Evolutionary conservation across 2,113 vertebrate species (phyloP).

Genomic region (Origma solitaria): DNA sequence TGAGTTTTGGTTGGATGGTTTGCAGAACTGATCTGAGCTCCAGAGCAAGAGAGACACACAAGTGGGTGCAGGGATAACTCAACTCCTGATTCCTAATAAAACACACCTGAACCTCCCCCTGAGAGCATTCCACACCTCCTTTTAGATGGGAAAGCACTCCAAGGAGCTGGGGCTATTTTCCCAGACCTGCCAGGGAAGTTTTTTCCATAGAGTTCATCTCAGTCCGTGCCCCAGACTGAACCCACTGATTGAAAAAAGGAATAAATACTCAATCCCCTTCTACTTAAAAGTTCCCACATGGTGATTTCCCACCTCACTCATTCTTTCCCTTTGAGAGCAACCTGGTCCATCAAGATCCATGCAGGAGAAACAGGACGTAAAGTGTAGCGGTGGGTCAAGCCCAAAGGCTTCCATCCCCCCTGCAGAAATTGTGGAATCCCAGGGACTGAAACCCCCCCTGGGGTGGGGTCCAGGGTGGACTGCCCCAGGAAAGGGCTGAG

Average conservation of each 20-base stretch:
- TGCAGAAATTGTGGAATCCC: too few relatives aligned
- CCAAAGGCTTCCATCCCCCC: too few relatives aligned
- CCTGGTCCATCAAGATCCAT: rapidly evolving
- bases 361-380: rapidly evolving
- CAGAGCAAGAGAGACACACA: not conserved
- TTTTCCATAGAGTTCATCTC: not conserved
- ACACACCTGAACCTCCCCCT: not conserved
- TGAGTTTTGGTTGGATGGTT: not conserved
- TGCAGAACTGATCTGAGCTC: not conserved
- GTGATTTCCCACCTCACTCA: not conserved
- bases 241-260: not conserved
- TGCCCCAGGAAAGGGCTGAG: too few relatives aligned
- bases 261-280: not conserved
- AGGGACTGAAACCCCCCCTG: too few relatives aligned
- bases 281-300: not conserved
- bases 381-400: too few relatives aligned
- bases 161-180: rapidly evolving
- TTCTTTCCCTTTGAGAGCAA: not conserved
- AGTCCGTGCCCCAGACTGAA: not conserved
- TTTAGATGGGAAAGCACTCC: rapidly evolving
- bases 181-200: not conserved
- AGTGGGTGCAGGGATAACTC: not conserved
- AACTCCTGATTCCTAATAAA: not conserved
- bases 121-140: not conserved
- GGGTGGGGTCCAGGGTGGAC: too few relatives aligned